Evolutionary conservation across 2,797 vertebrate species (phyloP), one percentile per base, ranked within the genome.

Genomic region (Gymnopithys bicolor): DNA sequence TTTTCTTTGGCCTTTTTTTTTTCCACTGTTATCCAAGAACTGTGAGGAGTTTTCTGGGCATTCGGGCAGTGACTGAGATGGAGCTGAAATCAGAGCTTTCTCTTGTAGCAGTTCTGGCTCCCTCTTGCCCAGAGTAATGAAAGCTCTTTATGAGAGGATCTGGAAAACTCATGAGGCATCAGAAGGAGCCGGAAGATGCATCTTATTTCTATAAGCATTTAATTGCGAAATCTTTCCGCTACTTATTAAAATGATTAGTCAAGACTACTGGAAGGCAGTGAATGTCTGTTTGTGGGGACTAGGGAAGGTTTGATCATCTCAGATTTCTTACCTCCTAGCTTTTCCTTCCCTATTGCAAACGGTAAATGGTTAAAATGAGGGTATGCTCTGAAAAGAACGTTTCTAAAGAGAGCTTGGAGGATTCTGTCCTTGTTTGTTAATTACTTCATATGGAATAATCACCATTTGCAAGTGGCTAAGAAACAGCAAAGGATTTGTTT

Each of bases 201-300:
- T 94, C 78, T 85, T 92, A 80, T 48, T 92, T 92, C 79, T 83
- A 35, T 92, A 83, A 83, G 60, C 45, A 32, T 92, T 94, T 94
- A 94, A 83, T 74, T 89, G 86, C 0, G 0, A 93, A 90, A 90
- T 87, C 74, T 90, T 94, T 89, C 83, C 56, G 24, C 75, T 94
- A 45, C 82, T 93, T 80, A 87, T 33, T 86, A 91, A 82, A 93
- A 82, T 56, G 58, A 79, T 92, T 70, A 93, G 77, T 90, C 73
- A 87, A 91, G 80, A 18, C 69, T 84, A 5, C 66, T 90, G 86
- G 86, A 95, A 92, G 70, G 80, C 56, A 79, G 12, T 3, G 4
- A 86, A 25, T 62, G 25, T 76, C 55, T 91, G 2, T 93, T 94
- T 86, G 55, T 94, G 88, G 86, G 23, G 55, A 53, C 48, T 52